A percentile compares a stretch with the other conserved stretches of the same genome.
phyloP scores from a whole-genome alignment of 1,140 invertebrate species.

The Calycopis cecrops region DNA sequence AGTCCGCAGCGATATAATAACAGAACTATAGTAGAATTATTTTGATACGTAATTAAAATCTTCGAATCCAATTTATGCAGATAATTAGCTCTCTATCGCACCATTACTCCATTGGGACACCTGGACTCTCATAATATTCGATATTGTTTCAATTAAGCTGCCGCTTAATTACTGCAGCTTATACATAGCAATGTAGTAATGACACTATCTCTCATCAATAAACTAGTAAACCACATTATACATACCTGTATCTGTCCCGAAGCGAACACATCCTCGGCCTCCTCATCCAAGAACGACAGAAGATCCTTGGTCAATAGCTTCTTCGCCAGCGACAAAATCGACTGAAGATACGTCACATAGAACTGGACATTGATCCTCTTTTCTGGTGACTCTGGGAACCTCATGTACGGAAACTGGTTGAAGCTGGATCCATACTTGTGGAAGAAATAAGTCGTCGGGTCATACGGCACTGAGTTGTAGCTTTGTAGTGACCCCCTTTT shows the following conservation, averaged over 20 bases:
- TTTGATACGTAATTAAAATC: too few relatives aligned
- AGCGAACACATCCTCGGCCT: slow-evolving; percentile 85
- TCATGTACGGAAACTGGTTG: slow-evolving; percentile 88
- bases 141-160: too few relatives aligned
- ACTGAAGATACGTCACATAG: slow-evolving; percentile 85
- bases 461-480: slow-evolving; percentile 82
- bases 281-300: slow-evolving; percentile 87
- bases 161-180: too few relatives aligned
- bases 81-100: too few relatives aligned
- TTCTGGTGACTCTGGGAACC: slow-evolving; percentile 80
- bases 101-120: too few relatives aligned
- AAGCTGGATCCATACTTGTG: slow-evolving; percentile 95
- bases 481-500: slow-evolving; percentile 77
- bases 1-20: too few relatives aligned
- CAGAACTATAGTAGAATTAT: too few relatives aligned
- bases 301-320: slow-evolving; percentile 92
- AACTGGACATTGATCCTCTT: slow-evolving; percentile 80
- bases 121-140: too few relatives aligned
- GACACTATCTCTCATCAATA: too few relatives aligned
- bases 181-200: too few relatives aligned
- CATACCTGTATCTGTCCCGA: slow-evolving; percentile 77
- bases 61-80: too few relatives aligned
- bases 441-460: slow-evolving; percentile 91
- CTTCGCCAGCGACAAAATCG: slow-evolving; percentile 87
- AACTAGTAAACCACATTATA: not conserved